Percentiles rank a stretch among this genome's conserved stretches.
Evolutionary conservation across 1,140 invertebrate genomes (phyloP).

Genomic region (Temnothorax curvispinosus): DNA sequence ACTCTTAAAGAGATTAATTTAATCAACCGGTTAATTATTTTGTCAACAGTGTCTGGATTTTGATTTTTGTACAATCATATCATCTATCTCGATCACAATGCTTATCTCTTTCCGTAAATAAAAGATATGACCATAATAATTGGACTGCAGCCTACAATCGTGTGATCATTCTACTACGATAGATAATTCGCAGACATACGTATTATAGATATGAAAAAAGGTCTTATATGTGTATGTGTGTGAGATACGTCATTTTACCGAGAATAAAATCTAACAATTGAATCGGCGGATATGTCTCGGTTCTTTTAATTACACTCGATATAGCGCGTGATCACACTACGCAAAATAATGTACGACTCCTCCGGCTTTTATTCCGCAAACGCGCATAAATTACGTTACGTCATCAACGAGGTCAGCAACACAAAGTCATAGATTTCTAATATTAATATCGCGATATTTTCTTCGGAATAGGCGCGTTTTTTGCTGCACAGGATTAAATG

Average conservation of each 20-base stretch:
- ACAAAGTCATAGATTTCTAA: background rate
- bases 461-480: background rate
- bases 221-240: background rate
- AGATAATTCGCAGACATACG: background rate
- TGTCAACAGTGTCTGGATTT: background rate
- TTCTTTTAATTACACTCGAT: background rate
- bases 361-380: background rate
- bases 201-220: background rate
- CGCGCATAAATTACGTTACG: background rate
- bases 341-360: background rate
- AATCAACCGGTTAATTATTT: background rate
- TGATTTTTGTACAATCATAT: constrained; percentile 7
- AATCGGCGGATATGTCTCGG: background rate
- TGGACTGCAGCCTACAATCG: background rate
- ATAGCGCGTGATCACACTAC: background rate
- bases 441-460: background rate
- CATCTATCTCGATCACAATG: background rate
- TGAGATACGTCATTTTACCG: background rate
- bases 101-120: background rate
- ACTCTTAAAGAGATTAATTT: background rate
- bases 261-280: background rate
- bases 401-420: background rate
- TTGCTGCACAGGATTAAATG: background rate
- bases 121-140: constrained; percentile 31
- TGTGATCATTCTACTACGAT: constrained; percentile 8